phyloP scores from a whole-genome alignment of 2,888 invertebrate genomes.

The Tenthredo scrophulariae region DNA sequence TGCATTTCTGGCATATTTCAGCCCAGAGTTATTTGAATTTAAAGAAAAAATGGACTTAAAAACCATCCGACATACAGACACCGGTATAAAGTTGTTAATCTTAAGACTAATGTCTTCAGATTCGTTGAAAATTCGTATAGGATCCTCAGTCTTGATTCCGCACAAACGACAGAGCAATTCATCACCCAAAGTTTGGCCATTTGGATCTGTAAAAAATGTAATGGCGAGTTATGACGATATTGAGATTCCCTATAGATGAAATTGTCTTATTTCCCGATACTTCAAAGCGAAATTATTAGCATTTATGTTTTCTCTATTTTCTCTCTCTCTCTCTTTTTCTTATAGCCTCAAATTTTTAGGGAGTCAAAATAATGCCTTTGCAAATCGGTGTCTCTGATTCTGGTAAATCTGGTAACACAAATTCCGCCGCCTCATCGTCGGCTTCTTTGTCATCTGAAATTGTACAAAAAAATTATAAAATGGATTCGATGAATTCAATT shows the following conservation, averaged over 20 bases:
- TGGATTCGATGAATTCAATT: not conserved
- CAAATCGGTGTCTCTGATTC: constrained; percentile 10
- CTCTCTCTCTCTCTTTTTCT: not conserved
- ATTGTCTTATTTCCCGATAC: not conserved
- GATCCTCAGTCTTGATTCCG: constrained; percentile 56
- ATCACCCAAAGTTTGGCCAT: not conserved
- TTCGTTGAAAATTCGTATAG: constrained; percentile 60
- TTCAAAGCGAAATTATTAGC: not conserved
- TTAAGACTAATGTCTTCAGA: constrained; percentile 59
- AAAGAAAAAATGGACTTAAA: not conserved
- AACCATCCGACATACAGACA: constrained; percentile 21
- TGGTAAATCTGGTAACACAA: constrained; percentile 52
- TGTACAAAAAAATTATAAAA: not conserved
- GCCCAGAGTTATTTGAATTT: not conserved
- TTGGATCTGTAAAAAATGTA: constrained; percentile 10
- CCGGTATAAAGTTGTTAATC: constrained; percentile 61
- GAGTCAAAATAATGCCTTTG: constrained; percentile 20
- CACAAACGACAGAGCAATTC: constrained; percentile 62
- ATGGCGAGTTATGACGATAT: not conserved
- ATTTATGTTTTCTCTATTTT: not conserved
- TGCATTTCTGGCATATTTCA: not conserved
- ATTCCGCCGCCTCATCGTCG: constrained; percentile 42
- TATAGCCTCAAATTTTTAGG: not conserved
- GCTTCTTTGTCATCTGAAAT: constrained; percentile 37
- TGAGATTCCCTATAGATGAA: not conserved